These are phyloP conservation scores for Hylomyscus alleni DNA, from an alignment of 2,797 vertebrate genomes.

Conservation along the genomic window DNA sequence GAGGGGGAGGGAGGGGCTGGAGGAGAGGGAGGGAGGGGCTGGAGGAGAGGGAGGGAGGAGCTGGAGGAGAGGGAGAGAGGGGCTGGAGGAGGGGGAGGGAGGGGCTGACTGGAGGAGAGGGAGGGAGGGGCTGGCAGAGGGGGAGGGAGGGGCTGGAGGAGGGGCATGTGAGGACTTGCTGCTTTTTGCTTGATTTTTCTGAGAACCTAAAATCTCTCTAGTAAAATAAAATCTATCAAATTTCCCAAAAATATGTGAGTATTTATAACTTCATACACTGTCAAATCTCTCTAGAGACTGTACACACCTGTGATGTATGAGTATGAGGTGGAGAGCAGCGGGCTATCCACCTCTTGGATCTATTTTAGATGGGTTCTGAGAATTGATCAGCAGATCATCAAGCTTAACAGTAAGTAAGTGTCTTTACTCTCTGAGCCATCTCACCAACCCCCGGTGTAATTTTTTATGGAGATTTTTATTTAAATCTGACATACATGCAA, in stretches of 20 bases:
- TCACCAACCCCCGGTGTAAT: neutral
- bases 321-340: neutral
- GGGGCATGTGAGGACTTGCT: too few species aligned
- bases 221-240: neutral
- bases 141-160: neutral
- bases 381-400: neutral
- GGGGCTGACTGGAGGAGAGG: neutral
- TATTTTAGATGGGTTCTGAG: neutral
- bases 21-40: neutral
- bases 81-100: fast-evolving
- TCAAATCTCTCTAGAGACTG: neutral
- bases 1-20: neutral
- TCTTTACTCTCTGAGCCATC: neutral
- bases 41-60: neutral
- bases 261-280: neutral
- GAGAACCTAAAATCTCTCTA: conserved; percentile 33
- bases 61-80: neutral
- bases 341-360: neutral
- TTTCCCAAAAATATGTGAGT: neutral
- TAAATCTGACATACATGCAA: conserved; percentile 49
- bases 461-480: conserved; percentile 50
- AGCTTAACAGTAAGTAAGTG: neutral
- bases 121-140: neutral
- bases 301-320: neutral
- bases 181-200: neutral